Evolutionary conservation across 2,797 vertebrate species (phyloP).

Genomic region (Threskiornis aethiopicus): DNA sequence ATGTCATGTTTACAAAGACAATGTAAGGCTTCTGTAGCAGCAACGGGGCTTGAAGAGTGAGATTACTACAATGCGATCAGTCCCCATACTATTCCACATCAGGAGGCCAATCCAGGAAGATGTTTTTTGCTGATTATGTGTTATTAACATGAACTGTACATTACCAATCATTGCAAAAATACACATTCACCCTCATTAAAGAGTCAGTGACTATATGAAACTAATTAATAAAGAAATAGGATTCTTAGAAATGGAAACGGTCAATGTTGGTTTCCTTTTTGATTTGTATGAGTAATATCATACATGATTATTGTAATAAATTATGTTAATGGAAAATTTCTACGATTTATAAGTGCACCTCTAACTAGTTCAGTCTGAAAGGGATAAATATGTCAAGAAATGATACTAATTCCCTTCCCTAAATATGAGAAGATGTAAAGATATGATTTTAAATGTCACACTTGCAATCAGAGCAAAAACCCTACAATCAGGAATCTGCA

Average conservation of each 20-base stretch:
- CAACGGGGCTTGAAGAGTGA: background rate
- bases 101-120: background rate
- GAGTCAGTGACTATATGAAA: background rate
- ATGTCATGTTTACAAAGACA: background rate
- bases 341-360: background rate
- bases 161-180: background rate
- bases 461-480: conserved; percentile 28
- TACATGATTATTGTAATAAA: conserved; percentile 22
- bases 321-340: conserved; percentile 11
- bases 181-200: background rate
- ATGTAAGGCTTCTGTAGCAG: background rate
- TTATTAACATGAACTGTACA: background rate
- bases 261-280: background rate
- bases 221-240: background rate
- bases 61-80: background rate
- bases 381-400: conserved; percentile 48
- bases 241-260: background rate
- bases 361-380: background rate
- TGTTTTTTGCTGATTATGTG: background rate
- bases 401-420: conserved; percentile 25
- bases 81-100: background rate
- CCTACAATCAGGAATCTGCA: background rate
- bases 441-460: conserved; percentile 24
- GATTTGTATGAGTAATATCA: conserved; percentile 29
- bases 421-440: conserved; percentile 16